These are phyloP conservation scores for Protaetia brevitarsis DNA, from an alignment of 1,140 invertebrate genomes.

Conservation along the genomic window DNA sequence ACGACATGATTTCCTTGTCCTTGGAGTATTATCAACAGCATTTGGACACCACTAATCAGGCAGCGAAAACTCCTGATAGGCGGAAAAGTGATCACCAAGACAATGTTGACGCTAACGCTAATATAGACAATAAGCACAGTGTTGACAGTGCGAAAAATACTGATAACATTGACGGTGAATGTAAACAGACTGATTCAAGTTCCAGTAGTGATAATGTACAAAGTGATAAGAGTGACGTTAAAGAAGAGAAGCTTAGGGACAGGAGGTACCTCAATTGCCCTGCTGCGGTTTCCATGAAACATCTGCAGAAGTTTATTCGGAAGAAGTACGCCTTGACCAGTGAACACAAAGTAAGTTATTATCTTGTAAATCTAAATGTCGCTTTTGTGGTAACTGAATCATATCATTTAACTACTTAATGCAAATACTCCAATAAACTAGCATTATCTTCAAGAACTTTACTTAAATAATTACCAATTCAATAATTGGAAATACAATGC, in stretches of 20 bases:
- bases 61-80: conserved; percentile 16
- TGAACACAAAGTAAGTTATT: conserved; percentile 51
- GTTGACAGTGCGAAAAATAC: conserved; percentile 9
- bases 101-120: neutral
- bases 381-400: too few relatives aligned
- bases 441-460: too few relatives aligned
- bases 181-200: conserved; percentile 26
- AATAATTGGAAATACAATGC: too few relatives aligned
- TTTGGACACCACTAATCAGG: conserved; percentile 36
- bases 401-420: too few relatives aligned
- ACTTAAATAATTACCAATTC: too few relatives aligned
- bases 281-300: conserved; percentile 64
- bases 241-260: conserved; percentile 29
- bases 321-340: conserved; percentile 62
- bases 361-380: too few relatives aligned
- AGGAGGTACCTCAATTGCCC: conserved; percentile 66
- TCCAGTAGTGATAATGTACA: neutral
- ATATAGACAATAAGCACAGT: neutral
- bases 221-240: conserved; percentile 5
- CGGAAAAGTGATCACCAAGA: conserved; percentile 12
- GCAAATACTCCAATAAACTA: too few relatives aligned
- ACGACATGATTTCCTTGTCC: conserved; percentile 87
- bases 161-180: conserved; percentile 2
- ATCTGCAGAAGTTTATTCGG: conserved; percentile 70
- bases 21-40: conserved; percentile 60